phyloP scores from a whole-genome alignment of 2,888 invertebrate genomes.

The Callyntrura sp. region DNA sequence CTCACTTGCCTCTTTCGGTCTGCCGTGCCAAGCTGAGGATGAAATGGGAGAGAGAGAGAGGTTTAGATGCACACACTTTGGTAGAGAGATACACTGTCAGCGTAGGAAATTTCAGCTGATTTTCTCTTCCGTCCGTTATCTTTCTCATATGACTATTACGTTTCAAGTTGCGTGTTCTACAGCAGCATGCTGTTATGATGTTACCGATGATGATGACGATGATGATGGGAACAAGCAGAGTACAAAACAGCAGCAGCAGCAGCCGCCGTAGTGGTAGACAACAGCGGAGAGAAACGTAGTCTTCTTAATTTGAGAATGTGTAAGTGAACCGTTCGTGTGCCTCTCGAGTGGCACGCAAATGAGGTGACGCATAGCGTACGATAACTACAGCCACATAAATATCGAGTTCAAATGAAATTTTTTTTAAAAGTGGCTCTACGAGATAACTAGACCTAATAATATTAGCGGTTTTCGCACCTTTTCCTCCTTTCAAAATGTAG shows the following conservation, averaged over 20 bases:
- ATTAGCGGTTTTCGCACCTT: neutral
- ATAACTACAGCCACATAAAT: slow-evolving; percentile 24
- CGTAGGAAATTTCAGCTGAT: slow-evolving; percentile 72
- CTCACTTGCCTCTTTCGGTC: neutral
- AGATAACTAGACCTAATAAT: slow-evolving; percentile 9
- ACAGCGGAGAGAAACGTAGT: slow-evolving; percentile 1
- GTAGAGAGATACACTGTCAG: neutral
- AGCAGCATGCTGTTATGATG: slow-evolving; percentile 26
- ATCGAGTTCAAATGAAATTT: slow-evolving; percentile 44
- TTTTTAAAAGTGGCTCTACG: slow-evolving; percentile 55
- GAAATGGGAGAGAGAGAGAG: slow-evolving; percentile 26
- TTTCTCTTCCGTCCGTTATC: slow-evolving; percentile 58
- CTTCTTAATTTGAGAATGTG: slow-evolving; percentile 58
- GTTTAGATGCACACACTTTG: neutral
- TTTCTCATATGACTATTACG: slow-evolving; percentile 29
- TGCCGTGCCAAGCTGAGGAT: neutral
- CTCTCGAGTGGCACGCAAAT: slow-evolving; percentile 62
- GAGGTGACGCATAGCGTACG: slow-evolving; percentile 68
- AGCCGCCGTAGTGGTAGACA: neutral
- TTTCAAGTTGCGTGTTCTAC: slow-evolving; percentile 3
- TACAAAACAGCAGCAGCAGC: slow-evolving; percentile 28
- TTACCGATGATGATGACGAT: neutral
- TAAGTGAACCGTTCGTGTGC: slow-evolving; percentile 40
- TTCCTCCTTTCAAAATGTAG: neutral
- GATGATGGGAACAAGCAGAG: slow-evolving; percentile 30